Evolutionary conservation across 37 sponge, comb jelly and placozoan genomes (phyloP).

Genomic region (Amphimedon queenslandica): DNA sequence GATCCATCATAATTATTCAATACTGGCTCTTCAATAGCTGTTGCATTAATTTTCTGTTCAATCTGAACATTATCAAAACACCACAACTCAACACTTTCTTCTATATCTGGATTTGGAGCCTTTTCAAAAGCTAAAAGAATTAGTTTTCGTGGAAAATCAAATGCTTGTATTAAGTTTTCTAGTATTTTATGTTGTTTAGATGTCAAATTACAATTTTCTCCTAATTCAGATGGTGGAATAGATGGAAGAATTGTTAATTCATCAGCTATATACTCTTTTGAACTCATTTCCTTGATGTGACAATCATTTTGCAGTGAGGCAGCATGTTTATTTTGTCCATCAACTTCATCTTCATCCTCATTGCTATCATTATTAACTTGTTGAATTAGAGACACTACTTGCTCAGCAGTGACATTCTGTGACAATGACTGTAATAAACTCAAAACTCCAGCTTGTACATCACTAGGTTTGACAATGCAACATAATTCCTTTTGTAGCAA

Average conservation of each 20-base stretch:
- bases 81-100: slow-evolving; percentile 19
- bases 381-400: not conserved
- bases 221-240: not conserved
- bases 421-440: slow-evolving; percentile 39
- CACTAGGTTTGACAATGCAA: not conserved
- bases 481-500: slow-evolving; percentile 42
- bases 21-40: not conserved
- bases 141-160: not conserved
- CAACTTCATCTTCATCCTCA: too few relatives aligned
- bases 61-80: slow-evolving; percentile 1
- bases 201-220: not conserved
- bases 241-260: not conserved
- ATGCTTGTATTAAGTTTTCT: slow-evolving; percentile 1
- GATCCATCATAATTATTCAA: not conserved
- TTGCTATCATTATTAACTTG: not conserved
- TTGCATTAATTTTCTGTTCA: not conserved
- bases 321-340: too few relatives aligned
- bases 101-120: not conserved
- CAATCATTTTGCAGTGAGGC: too few relatives aligned
- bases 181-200: not conserved
- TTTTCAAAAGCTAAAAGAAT: slow-evolving; percentile 26
- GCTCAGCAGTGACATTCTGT: slow-evolving; percentile 6
- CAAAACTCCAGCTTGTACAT: slow-evolving; percentile 7
- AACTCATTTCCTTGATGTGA: too few relatives aligned
- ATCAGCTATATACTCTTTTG: not conserved